A percentile compares a stretch with the other conserved stretches of the same genome.
Conservation (phyloP, 2,113 vertebrate species). For the Petaurus breviceps region DNA sequence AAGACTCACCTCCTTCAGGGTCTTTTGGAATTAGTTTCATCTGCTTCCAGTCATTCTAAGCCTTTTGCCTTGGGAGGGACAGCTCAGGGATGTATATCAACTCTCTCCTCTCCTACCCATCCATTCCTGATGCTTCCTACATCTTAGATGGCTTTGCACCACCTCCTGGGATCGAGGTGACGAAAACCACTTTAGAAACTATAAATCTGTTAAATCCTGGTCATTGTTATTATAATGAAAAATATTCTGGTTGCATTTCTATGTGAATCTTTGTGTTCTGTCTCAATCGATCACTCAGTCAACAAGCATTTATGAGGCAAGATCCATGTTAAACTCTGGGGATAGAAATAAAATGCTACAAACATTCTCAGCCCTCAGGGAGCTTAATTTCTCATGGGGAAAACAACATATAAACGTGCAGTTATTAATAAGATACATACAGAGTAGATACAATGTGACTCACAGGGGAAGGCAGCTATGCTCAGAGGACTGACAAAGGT, state of each 20-base stretch:
- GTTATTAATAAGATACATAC: background rate
- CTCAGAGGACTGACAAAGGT: background rate
- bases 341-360: background rate
- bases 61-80: background rate
- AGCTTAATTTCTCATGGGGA: background rate
- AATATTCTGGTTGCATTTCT: background rate
- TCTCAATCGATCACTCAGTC: background rate
- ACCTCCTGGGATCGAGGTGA: background rate
- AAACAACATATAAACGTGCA: background rate
- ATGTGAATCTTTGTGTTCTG: background rate
- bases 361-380: background rate
- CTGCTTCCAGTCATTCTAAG: accelerated
- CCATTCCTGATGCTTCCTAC: background rate
- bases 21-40: background rate
- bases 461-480: background rate
- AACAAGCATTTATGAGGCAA: background rate
- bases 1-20: background rate
- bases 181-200: background rate
- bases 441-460: background rate
- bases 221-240: background rate
- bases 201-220: background rate
- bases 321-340: background rate
- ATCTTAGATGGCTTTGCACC: background rate
- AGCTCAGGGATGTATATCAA: accelerated
- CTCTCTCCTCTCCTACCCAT: accelerated